Evolutionary conservation across 35 echinoderm and acorn worm genomes (phyloP).

Genomic region (Chiridota heheva): DNA sequence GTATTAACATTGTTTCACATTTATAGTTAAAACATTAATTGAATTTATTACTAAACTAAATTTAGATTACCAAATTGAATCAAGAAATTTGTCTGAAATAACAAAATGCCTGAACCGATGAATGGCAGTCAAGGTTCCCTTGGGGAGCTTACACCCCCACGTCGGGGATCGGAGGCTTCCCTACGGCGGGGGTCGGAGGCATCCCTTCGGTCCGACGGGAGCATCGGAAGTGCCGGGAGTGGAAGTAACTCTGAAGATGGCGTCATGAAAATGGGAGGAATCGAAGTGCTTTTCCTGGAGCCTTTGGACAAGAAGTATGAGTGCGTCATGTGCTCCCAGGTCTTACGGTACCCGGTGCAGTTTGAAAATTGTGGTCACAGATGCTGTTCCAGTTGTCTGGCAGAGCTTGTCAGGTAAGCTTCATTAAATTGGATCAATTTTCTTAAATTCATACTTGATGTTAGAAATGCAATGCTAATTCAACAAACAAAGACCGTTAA

Average conservation of each 20-base stretch:
- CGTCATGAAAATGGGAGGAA: constrained; percentile 60
- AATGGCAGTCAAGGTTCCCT: constrained; percentile 18
- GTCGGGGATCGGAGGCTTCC: not conserved
- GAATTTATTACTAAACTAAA: too few species aligned
- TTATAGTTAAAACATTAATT: too few species aligned
- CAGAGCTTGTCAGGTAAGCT: constrained; percentile 77
- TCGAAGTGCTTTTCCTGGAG: constrained; percentile 67
- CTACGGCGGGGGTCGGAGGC: constrained; percentile 53
- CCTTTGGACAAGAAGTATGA: constrained; percentile 80
- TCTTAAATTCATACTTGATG: not conserved
- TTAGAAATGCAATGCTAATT: not conserved
- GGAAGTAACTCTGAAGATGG: constrained; percentile 28
- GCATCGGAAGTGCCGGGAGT: constrained; percentile 31
- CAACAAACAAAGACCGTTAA: not conserved
- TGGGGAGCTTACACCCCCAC: not conserved
- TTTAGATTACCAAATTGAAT: too few species aligned
- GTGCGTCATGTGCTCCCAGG: constrained; percentile 83
- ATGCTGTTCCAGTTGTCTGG: constrained; percentile 81
- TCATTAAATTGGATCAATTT: not conserved
- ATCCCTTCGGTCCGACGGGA: constrained; percentile 48
- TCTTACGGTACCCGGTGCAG: constrained; percentile 92
- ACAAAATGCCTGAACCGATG: constrained; percentile 43
- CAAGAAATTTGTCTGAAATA: too few species aligned
- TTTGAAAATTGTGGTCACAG: constrained; percentile 93
- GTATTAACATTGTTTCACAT: too few species aligned